Percentiles rank a stretch among this genome's conserved stretches.
These are phyloP conservation scores for Chlorodrepanis virens DNA, from an alignment of 2,113 vertebrate genomes.

Conservation along the genomic window DNA sequence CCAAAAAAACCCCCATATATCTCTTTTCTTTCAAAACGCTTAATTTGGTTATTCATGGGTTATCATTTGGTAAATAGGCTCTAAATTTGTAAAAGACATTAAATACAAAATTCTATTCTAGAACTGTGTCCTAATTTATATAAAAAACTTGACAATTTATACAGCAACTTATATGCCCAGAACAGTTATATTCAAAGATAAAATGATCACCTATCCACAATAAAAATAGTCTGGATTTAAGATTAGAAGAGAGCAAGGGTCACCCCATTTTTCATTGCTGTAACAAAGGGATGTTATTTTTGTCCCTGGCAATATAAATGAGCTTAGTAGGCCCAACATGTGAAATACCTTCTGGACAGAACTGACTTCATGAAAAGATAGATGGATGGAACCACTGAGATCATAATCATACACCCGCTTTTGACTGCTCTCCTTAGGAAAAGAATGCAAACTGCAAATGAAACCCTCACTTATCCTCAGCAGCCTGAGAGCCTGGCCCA, in stretches of 20 bases:
- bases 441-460: slow-evolving; percentile 35
- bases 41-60: neutral
- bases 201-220: neutral
- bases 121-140: neutral
- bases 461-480: slow-evolving; percentile 6
- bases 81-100: neutral
- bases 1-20: neutral
- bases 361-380: neutral
- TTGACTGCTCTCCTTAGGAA: neutral
- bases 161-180: neutral
- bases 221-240: neutral
- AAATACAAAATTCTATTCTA: neutral
- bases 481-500: neutral
- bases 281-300: neutral
- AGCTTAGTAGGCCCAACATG: neutral
- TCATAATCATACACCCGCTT: neutral
- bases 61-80: neutral
- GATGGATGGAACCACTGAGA: neutral
- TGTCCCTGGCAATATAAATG: neutral
- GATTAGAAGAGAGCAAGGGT: neutral
- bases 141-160: neutral
- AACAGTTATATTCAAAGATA: neutral
- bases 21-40: neutral
- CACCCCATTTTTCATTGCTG: neutral
- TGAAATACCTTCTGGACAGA: slow-evolving; percentile 39